Base-by-base conservation (phyloP, 37 sponge, comb jelly and placozoan species). In the Axinella damicornis region DNA sequence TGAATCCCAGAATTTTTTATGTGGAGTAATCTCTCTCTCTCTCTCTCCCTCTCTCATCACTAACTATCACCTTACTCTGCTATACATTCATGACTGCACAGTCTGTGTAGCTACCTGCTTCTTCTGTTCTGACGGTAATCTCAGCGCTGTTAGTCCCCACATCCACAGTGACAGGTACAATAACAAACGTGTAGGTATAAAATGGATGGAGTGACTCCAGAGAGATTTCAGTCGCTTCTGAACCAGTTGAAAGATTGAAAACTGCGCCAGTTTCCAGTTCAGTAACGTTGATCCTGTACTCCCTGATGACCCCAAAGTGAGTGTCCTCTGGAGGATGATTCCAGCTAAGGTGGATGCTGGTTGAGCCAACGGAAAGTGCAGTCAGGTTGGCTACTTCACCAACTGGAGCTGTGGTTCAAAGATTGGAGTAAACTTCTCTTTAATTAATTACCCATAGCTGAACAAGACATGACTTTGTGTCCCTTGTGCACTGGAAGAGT, bases 401-500 rank as follows among this genome's bases (percentile, higher is more conserved):
- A 81, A 33, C 53, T n/a, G 88, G 88, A 20, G 65, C 88, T 87
- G 38, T 9, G 9, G 9, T 46, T 12, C 46, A 46, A 46, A 46
- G 4, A 46, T 12, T 12, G 6, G 9, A 46, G 46, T 46, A 46
- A 46, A 46, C 46, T 12, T 12, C 4, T 9, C 6, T 12, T 46
- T 9, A 46, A 46, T 12, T 9, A n/a, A n/a, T n/a, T n/a, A n/a
- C n/a, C n/a, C n/a, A n/a, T n/a, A n/a, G n/a, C n/a, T n/a, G n/a
- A n/a, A n/a, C n/a, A n/a, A n/a, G n/a, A n/a, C n/a, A n/a, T n/a
- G n/a, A n/a, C n/a, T n/a, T n/a, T n/a, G n/a, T n/a, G n/a, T n/a
- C n/a, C n/a, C n/a, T n/a, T n/a, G n/a, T n/a, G n/a, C n/a, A n/a
- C n/a, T n/a, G n/a, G n/a, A n/a, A n/a, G n/a, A n/a, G n/a, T n/a